These are phyloP conservation scores for Elephantulus edwardii DNA, from an alignment of 2,113 vertebrate species.

Conservation along the genomic window DNA sequence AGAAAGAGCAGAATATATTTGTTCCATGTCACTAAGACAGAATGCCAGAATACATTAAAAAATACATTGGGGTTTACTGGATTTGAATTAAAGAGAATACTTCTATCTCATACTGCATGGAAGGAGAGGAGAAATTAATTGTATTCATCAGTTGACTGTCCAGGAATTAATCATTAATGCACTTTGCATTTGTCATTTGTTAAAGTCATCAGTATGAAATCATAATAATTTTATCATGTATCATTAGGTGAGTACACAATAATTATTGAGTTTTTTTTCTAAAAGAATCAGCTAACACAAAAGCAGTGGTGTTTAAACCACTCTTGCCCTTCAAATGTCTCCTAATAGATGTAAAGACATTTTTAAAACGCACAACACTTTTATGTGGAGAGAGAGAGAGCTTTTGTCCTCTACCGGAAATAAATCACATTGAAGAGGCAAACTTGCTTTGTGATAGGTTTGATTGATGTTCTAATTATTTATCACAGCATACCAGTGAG, in stretches of 20 bases:
- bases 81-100: neutral
- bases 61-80: neutral
- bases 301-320: neutral
- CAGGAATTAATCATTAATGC: slow-evolving; percentile 1
- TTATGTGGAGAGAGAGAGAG: slow-evolving; percentile 26
- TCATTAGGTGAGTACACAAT: neutral
- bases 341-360: neutral
- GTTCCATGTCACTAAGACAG: neutral
- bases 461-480: slow-evolving; percentile 53
- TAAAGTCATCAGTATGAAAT: slow-evolving; percentile 13
- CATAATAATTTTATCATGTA: neutral
- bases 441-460: slow-evolving; percentile 1
- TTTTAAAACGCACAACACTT: neutral
- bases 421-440: neutral
- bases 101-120: neutral
- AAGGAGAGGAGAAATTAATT: slow-evolving; percentile 24
- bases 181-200: slow-evolving; percentile 20
- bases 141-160: neutral
- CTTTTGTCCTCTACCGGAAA: neutral
- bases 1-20: neutral
- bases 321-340: neutral
- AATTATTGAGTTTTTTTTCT: slow-evolving; percentile 43
- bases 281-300: neutral
- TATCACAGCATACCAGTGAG: slow-evolving; percentile 39
- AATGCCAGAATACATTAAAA: neutral